Conservation (phyloP, 2,113 vertebrate species). For the Rhabdomys dilectus region DNA sequence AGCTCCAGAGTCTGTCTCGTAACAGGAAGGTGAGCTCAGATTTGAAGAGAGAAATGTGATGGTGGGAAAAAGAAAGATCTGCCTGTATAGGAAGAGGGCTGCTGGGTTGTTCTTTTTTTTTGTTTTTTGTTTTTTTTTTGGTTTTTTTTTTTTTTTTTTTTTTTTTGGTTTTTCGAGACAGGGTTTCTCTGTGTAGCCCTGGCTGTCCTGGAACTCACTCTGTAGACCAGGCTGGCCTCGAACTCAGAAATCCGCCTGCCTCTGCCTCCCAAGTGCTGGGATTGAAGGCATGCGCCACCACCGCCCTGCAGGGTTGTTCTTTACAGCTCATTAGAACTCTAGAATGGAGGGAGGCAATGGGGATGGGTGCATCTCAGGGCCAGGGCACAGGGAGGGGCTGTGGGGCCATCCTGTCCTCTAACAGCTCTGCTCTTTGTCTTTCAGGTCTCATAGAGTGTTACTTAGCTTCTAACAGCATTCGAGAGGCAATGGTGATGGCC, state of each 20-base stretch:
- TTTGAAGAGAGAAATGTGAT: constrained; percentile 62
- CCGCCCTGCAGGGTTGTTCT: neutral
- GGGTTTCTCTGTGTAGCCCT: no score
- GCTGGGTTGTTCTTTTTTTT: neutral
- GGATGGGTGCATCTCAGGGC: neutral
- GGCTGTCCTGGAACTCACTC: no score
- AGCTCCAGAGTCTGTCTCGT: constrained; percentile 51
- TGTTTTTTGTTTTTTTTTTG: no score
- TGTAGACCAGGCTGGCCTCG: no score
- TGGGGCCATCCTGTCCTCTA: no score
- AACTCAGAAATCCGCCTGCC: no score
- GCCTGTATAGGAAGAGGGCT: constrained; percentile 5
- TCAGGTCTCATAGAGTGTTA: constrained; percentile 98
- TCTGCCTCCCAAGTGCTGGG: no score
- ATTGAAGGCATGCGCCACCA: no score
- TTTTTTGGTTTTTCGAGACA: no score
- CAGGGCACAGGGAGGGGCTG: neutral
- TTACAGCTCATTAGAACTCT: neutral
- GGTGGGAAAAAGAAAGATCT: neutral
- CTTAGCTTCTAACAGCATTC: constrained; percentile 96
- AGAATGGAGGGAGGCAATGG: neutral
- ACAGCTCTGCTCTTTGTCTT: neutral
- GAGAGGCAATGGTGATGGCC: constrained; percentile 99
- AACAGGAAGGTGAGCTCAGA: constrained; percentile 73
- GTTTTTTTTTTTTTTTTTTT: no score